Evolutionary conservation across 53 echinoderm and acorn worm species (phyloP).

Genomic region (Apostichopus leukothele): DNA sequence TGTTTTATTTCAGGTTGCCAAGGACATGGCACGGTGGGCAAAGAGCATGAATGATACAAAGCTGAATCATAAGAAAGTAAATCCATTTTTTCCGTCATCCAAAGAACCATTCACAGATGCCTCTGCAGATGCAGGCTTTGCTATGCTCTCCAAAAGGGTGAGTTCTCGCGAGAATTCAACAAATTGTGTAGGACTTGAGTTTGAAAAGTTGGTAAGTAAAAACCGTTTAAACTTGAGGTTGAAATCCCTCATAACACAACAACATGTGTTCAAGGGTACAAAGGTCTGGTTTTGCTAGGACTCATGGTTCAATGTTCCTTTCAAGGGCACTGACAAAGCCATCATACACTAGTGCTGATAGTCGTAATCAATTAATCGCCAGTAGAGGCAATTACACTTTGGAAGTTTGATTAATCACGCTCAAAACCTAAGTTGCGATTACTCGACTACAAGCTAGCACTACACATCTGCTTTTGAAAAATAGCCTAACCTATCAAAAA

Average conservation of each 20-base stretch:
- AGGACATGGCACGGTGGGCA: slow-evolving; percentile 98
- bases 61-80: slow-evolving; percentile 30
- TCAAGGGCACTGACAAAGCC: neutral
- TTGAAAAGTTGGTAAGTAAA: neutral
- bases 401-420: no score
- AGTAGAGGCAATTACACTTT: no score
- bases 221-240: no score
- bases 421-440: no score
- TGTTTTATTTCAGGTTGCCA: slow-evolving; percentile 67
- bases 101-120: slow-evolving; percentile 63
- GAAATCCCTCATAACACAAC: no score
- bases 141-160: slow-evolving; percentile 86
- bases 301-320: neutral
- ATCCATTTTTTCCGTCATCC: neutral
- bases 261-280: no score
- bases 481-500: no score
- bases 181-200: neutral
- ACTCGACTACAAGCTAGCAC: no score
- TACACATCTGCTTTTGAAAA: no score
- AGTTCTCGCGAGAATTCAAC: neutral
- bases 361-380: no score
- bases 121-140: slow-evolving; percentile 94
- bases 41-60: slow-evolving; percentile 81
- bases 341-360: no score
- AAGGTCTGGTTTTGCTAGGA: no score